Evolutionary conservation across 2,797 vertebrate species (phyloP).

Genomic region (Sebastes diploproa): DNA sequence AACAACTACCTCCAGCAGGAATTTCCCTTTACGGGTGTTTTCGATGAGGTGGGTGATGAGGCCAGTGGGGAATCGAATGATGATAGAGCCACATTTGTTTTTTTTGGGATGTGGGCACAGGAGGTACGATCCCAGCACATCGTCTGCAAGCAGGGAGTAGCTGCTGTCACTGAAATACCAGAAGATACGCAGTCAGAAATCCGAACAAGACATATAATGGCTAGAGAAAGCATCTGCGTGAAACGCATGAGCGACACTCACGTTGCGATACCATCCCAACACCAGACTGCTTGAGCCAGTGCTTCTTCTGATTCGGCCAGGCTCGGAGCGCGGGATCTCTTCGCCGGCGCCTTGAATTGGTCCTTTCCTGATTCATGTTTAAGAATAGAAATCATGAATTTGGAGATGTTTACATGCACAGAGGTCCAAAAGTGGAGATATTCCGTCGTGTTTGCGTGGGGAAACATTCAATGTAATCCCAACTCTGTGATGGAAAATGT

Average conservation of each 20-base stretch:
- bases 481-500: neutral
- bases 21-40: conserved; percentile 82
- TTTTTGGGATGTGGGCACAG: conserved; percentile 85
- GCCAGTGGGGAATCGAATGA: conserved; percentile 85
- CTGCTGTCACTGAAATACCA: conserved; percentile 82
- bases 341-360: conserved; percentile 9
- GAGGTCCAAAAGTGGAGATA: neutral
- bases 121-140: conserved; percentile 90
- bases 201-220: neutral
- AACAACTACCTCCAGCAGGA: conserved; percentile 86
- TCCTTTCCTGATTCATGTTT: conserved; percentile 69
- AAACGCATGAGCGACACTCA: conserved; percentile 58
- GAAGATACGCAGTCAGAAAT: neutral
- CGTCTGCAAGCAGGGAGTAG: conserved; percentile 84
- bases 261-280: conserved; percentile 89
- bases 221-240: neutral
- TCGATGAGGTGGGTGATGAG: conserved; percentile 83
- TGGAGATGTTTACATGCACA: neutral
- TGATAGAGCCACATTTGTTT: conserved; percentile 83
- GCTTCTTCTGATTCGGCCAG: conserved; percentile 88
- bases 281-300: conserved; percentile 90
- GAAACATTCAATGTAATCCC: neutral
- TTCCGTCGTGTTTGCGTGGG: too few relatives aligned
- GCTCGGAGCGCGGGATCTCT: conserved; percentile 63
- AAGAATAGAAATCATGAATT: neutral